Evolutionary conservation across 1,140 invertebrate species (phyloP), one percentile per base, ranked within the genome.

Genomic region (Limonius californicus): DNA sequence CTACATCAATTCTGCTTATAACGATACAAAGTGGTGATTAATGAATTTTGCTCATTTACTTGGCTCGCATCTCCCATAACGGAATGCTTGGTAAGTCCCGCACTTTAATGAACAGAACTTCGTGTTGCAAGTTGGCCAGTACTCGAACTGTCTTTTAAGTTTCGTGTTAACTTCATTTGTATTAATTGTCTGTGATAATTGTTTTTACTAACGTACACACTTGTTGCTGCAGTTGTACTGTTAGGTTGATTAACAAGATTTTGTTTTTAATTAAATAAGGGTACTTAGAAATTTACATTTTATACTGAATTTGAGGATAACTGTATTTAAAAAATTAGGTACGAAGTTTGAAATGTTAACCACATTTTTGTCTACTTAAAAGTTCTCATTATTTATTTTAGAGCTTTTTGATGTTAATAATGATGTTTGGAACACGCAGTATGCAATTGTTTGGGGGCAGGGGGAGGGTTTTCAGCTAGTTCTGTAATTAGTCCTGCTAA

Each of bases 171-270:
- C 23, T 21, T 32, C 6, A 55, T 54, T 20, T 61, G 54, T 35
- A 43, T 54, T 39, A 14, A 43, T 19, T 61, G 43, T 55, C 42
- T 21, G 59, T 54, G 50, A 50, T 32, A 61, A 57, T 62, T 50
- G 35, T 54, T 62, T 47, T 27, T 54, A 54, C 20, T 54, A 21
- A 54, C 54, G 59, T 50, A 54, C 47, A 54, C 42, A 27, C 23
- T 27, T 27, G 23, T 39, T 39, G 11, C 39, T 60, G 43, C 45
- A 58, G 32, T 58, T 58, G 21, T 32, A n/a, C 18, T 12, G 55
- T n/a, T n/a, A n/a, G n/a, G n/a, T n/a, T n/a, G n/a, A 39, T 35
- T 39, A 47, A 43, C 39, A 43, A 23, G 50, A 23, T 4, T 43
- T 47, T 59, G 35, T 59, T 59, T 53, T 50, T n/a, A n/a, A n/a